phyloP scores from a whole-genome alignment of 2,888 invertebrate genomes.

The Eupithecia vulgata region DNA sequence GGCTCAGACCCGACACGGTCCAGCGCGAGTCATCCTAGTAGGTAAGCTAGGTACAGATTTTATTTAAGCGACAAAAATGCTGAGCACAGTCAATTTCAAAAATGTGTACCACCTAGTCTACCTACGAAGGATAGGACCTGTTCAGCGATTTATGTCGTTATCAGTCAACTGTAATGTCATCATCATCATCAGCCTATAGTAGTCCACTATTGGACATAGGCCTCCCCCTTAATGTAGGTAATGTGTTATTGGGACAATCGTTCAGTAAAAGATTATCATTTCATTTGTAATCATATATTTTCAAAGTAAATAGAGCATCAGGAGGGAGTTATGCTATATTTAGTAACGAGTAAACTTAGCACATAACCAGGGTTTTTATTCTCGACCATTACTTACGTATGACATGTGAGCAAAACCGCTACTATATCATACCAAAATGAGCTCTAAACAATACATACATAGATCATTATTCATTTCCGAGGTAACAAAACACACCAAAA shows the following conservation, averaged over 20 bases:
- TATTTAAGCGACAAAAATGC: too few relatives aligned
- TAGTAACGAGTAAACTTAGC: not conserved
- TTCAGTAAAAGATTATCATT: not conserved
- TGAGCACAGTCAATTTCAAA: too few relatives aligned
- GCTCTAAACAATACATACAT: not conserved
- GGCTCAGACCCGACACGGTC: too few relatives aligned
- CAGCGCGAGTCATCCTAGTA: too few relatives aligned
- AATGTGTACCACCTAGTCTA: not conserved
- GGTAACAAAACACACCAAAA: not conserved
- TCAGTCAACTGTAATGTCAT: too few relatives aligned
- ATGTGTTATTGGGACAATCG: not conserved
- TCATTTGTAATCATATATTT: slow-evolving; percentile 10
- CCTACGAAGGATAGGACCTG: not conserved
- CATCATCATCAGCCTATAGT: too few relatives aligned
- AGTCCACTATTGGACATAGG: too few relatives aligned
- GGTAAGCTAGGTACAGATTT: too few relatives aligned
- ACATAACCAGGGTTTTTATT: not conserved
- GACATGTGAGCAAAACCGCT: not conserved
- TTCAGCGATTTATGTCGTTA: not conserved
- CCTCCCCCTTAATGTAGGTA: too few relatives aligned
- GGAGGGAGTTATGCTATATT: slow-evolving; percentile 8
- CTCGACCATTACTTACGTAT: not conserved
- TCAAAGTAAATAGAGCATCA: slow-evolving; percentile 4
- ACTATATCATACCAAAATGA: not conserved
- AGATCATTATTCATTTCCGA: not conserved